phyloP scores from a whole-genome alignment of 2,888 invertebrate genomes.

The Sarcophaga rosellei region DNA sequence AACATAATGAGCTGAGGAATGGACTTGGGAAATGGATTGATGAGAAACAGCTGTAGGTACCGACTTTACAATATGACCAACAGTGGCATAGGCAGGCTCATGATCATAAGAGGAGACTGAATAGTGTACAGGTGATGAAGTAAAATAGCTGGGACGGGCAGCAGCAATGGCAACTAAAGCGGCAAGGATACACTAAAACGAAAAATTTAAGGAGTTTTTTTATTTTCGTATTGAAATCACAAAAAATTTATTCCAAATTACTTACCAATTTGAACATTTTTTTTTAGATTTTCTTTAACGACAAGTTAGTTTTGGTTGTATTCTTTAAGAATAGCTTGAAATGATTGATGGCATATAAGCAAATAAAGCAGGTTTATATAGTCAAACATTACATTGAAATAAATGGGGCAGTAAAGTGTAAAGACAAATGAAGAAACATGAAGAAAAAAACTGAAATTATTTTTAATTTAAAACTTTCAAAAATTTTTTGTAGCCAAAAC shows the following conservation, averaged over 20 bases:
- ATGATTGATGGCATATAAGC: slow-evolving; percentile 61
- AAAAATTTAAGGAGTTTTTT: not conserved
- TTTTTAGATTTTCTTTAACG: not conserved
- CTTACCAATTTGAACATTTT: not conserved
- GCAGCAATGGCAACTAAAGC: not conserved
- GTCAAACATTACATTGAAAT: slow-evolving; percentile 14
- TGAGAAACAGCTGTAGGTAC: slow-evolving; percentile 82
- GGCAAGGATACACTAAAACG: not conserved
- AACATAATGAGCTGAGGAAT: slow-evolving; percentile 78
- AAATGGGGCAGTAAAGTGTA: not conserved
- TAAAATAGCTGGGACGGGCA: slow-evolving; percentile 71
- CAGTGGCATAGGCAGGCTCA: slow-evolving; percentile 76
- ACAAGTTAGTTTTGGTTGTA: not conserved
- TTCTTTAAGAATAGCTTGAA: slow-evolving; percentile 33
- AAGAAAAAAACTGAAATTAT: not conserved
- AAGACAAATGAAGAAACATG: not conserved
- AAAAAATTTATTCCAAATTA: not conserved
- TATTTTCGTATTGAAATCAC: not conserved
- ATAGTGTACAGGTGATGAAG: slow-evolving; percentile 75
- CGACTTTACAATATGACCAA: slow-evolving; percentile 78
- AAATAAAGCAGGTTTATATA: slow-evolving; percentile 64
- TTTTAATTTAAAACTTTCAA: not conserved
- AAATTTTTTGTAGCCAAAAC: not conserved
- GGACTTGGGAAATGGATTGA: slow-evolving; percentile 83
- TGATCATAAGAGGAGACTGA: slow-evolving; percentile 78